phyloP scores from a whole-genome alignment of 1,140 invertebrate genomes.

The Brachionus koreanus region DNA sequence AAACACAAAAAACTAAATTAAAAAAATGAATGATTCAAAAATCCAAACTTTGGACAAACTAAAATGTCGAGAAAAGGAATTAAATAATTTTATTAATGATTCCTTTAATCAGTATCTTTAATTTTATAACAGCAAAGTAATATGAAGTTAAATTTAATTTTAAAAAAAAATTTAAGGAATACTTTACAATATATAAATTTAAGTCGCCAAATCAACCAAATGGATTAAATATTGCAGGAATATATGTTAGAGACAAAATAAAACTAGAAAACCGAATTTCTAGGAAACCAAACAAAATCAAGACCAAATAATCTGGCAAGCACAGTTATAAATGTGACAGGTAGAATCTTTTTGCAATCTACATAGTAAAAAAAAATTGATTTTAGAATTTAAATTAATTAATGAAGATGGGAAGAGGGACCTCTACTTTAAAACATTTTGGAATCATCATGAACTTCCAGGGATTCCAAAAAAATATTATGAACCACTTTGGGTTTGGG shows the following conservation, averaged over 20 bases:
- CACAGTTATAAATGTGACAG: neutral
- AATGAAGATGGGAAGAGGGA: neutral
- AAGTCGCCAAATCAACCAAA: neutral
- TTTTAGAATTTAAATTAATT: neutral
- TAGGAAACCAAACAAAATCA: neutral
- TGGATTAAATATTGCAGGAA: neutral
- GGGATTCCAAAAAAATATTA: neutral
- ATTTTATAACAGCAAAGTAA: neutral
- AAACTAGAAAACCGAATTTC: neutral
- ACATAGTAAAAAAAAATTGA: neutral
- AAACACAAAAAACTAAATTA: no score
- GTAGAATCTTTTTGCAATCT: neutral
- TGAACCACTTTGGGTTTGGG: neutral
- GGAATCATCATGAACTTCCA: neutral
- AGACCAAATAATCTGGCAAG: neutral
- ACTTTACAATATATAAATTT: neutral
- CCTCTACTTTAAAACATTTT: neutral
- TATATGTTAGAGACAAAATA: neutral
- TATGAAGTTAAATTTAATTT: neutral
- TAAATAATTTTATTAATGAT: neutral
- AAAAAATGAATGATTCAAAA: no score
- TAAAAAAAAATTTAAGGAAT: neutral
- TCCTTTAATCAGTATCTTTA: neutral
- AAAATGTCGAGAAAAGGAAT: no score
- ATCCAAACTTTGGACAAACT: no score